These are phyloP conservation scores for Crepidodera aurea DNA, from an alignment of 2,888 invertebrate genomes.

Conservation along the genomic window DNA sequence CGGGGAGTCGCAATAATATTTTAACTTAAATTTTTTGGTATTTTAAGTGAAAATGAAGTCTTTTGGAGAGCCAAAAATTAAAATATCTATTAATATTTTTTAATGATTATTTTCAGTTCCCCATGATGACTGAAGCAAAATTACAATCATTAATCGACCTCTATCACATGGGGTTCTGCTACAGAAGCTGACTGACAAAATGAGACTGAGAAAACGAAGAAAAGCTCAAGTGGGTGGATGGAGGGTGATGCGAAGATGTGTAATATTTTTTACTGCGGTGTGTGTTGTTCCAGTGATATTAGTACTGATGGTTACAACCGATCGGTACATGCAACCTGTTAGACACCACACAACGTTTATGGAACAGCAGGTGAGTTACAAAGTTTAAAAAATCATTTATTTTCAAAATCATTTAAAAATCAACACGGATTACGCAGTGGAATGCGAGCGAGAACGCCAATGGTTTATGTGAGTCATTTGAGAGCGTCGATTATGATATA, in stretches of 20 bases:
- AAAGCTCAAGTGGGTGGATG: conserved; percentile 56
- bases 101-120: neutral
- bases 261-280: conserved; percentile 69
- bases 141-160: neutral
- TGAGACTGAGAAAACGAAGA: conserved; percentile 62
- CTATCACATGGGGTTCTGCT: neutral
- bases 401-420: too few relatives aligned
- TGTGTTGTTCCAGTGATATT: conserved; percentile 69
- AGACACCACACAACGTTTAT: conserved; percentile 40
- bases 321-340: conserved; percentile 68
- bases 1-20: too few relatives aligned
- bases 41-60: too few relatives aligned
- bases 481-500: too few relatives aligned
- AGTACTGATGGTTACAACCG: conserved; percentile 69
- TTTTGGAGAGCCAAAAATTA: too few relatives aligned
- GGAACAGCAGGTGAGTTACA: conserved; percentile 63
- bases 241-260: conserved; percentile 65
- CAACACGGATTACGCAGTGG: too few relatives aligned
- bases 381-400: too few relatives aligned
- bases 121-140: conserved; percentile 48
- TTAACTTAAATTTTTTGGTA: too few relatives aligned
- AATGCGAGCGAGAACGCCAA: too few relatives aligned
- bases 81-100: too few relatives aligned
- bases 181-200: conserved; percentile 33
- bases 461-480: too few relatives aligned